Conservation (phyloP, 2,797 vertebrate species). For the Rhynchonycteris naso region DNA sequence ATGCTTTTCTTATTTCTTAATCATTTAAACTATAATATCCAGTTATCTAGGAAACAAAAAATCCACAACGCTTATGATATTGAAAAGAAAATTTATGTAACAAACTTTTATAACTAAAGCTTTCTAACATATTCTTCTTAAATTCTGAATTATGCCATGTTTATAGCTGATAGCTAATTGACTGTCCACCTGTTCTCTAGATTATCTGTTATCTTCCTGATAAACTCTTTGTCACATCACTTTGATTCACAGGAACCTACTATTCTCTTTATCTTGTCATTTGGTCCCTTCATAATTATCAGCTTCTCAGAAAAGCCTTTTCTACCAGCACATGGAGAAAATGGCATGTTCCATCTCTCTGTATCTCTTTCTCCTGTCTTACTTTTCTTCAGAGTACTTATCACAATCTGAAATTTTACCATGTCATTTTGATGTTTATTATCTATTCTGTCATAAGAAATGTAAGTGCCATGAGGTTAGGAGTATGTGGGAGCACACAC, state of each 20-base stretch:
- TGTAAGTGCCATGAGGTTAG: background rate
- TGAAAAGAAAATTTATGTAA: background rate
- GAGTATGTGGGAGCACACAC: background rate
- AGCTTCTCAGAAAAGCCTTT: slow-evolving; percentile 1
- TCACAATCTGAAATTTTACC: slow-evolving; percentile 5
- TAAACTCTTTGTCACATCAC: background rate
- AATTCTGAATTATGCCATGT: slow-evolving; percentile 5
- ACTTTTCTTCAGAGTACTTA: background rate
- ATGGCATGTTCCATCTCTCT: background rate
- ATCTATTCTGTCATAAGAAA: background rate
- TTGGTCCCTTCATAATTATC: background rate
- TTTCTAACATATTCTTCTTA: slow-evolving; percentile 30
- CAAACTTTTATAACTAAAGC: background rate
- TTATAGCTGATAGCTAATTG: slow-evolving; percentile 1
- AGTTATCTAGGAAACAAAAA: background rate
- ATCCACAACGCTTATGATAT: background rate
- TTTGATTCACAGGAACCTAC: slow-evolving; percentile 32
- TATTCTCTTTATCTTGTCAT: slow-evolving; percentile 25
- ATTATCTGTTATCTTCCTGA: slow-evolving; percentile 24
- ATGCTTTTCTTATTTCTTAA: slow-evolving; percentile 23
- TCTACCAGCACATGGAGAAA: background rate
- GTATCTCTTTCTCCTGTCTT: background rate
- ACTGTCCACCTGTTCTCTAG: background rate
- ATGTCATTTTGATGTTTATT: background rate
- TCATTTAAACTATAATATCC: background rate